phyloP scores from a whole-genome alignment of 1,140 invertebrate genomes.

The Nylanderia fulva region DNA sequence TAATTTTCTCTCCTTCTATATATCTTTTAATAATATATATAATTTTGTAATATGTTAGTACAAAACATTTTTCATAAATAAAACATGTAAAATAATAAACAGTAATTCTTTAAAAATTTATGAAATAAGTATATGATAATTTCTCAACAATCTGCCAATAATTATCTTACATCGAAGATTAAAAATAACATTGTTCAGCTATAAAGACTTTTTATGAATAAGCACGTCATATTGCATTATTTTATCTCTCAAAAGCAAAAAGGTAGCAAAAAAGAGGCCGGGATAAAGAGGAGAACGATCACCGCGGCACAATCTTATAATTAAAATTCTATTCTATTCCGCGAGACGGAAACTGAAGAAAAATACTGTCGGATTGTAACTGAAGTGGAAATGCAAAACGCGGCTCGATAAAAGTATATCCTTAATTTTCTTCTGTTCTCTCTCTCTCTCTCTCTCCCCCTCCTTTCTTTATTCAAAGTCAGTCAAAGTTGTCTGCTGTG shows the following conservation, averaged over 20 bases:
- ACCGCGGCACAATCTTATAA: background rate
- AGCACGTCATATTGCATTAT: background rate
- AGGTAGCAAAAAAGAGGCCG: background rate
- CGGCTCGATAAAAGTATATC: background rate
- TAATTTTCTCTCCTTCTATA: background rate
- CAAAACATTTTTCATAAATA: too few species aligned
- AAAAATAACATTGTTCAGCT: background rate
- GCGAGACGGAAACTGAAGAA: background rate
- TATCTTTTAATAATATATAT: too few species aligned
- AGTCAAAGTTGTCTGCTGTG: background rate
- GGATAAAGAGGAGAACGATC: slow-evolving; percentile 8
- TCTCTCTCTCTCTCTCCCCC: too few species aligned
- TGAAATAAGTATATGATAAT: too few species aligned
- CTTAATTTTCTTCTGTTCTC: background rate
- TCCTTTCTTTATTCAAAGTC: background rate
- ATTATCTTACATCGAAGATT: background rate
- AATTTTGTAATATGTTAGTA: too few species aligned
- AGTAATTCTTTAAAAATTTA: too few species aligned
- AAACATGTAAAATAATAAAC: too few species aligned
- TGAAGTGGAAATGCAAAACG: background rate
- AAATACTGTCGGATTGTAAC: background rate
- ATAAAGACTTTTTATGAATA: background rate
- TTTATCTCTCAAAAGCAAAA: background rate
- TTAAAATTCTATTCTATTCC: background rate
- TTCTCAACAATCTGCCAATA: background rate